Percentiles rank a stretch among this genome's conserved stretches.
These are phyloP conservation scores for Pseudomyrmex concolor DNA, from an alignment of 1,140 invertebrate species.

Conservation along the genomic window DNA sequence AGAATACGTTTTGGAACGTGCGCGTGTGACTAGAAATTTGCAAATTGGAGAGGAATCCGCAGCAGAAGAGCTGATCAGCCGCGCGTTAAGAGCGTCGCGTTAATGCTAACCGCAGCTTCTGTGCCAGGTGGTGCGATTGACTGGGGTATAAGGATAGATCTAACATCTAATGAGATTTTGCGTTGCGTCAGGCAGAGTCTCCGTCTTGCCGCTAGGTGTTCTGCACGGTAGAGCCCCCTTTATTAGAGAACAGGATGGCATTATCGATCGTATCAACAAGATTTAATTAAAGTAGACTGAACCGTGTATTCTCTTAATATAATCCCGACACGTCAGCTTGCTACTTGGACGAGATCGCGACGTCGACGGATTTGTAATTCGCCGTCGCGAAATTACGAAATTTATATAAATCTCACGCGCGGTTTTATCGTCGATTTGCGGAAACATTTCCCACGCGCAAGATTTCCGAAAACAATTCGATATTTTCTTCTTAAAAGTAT, in stretches of 20 bases:
- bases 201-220: constrained; percentile 22
- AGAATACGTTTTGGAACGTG: neutral
- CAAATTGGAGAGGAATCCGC: constrained; percentile 34
- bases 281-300: constrained; percentile 60
- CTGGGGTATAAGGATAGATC: constrained; percentile 55
- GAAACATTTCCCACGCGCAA: neutral
- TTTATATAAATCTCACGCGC: constrained; percentile 4
- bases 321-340: constrained; percentile 55
- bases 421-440: neutral
- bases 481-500: neutral
- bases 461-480: neutral
- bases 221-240: constrained; percentile 42
- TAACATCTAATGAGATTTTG: constrained; percentile 56
- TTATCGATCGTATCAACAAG: constrained; percentile 58
- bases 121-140: constrained; percentile 64
- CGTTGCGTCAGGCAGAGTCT: constrained; percentile 45
- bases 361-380: constrained; percentile 29
- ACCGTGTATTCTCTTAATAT: constrained; percentile 59
- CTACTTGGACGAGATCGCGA: constrained; percentile 46
- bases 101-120: constrained; percentile 56
- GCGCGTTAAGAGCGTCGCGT: constrained; percentile 61
- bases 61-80: constrained; percentile 48
- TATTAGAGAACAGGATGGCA: constrained; percentile 55
- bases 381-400: constrained; percentile 19
- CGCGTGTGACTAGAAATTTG: constrained; percentile 24